phyloP scores from a whole-genome alignment of 2,888 invertebrate genomes.

The Pollenia labialis region DNA sequence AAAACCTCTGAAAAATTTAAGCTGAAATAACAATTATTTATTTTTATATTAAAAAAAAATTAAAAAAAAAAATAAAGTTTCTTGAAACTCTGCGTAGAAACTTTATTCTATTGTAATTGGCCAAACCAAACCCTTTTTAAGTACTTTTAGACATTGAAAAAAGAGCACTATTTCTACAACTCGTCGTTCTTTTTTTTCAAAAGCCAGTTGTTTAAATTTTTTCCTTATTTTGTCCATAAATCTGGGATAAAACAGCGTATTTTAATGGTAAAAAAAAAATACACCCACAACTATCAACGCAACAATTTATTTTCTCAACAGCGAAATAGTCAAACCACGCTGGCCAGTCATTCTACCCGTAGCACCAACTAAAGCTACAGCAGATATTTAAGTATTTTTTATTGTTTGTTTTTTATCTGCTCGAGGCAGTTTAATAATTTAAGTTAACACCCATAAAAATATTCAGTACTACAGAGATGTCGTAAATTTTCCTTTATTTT shows the following conservation, averaged over 20 bases:
- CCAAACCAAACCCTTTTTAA: constrained; percentile 26
- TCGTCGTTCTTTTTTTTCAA: background rate
- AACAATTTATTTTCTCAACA: constrained; percentile 63
- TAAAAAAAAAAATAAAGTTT: too few relatives aligned
- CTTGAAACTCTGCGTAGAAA: too few relatives aligned
- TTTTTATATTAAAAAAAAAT: too few relatives aligned
- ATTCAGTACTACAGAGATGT: constrained; percentile 45
- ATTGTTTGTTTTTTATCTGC: constrained; percentile 58
- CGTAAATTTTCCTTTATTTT: constrained; percentile 58
- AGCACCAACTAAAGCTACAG: constrained; percentile 23
- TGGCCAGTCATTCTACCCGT: constrained; percentile 42
- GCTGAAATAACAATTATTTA: too few relatives aligned
- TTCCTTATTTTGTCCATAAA: background rate
- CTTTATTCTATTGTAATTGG: too few relatives aligned
- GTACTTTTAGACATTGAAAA: background rate
- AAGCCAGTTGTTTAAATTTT: constrained; percentile 37
- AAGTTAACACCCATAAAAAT: constrained; percentile 71
- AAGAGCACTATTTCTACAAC: background rate
- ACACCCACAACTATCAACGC: constrained; percentile 66
- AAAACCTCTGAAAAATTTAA: background rate
- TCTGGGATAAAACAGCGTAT: constrained; percentile 52
- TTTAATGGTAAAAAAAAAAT: constrained; percentile 34
- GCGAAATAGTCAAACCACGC: constrained; percentile 32
- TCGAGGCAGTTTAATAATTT: constrained; percentile 61
- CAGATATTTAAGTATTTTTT: constrained; percentile 29